Conservation (phyloP, 2,797 vertebrate species). For the Alcedo quadribrachys region DNA sequence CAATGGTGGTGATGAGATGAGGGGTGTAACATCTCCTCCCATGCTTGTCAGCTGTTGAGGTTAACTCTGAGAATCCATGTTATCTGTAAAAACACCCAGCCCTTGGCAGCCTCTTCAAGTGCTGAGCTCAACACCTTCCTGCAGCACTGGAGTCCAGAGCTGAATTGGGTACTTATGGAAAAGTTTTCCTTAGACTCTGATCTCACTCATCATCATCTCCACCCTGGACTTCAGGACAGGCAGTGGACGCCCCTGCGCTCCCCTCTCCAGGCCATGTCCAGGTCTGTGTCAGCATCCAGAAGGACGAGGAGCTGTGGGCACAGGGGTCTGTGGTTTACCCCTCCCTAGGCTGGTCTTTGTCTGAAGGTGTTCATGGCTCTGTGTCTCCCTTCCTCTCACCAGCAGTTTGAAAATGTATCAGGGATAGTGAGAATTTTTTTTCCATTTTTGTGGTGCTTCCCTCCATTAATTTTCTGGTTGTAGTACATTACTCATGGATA, state of each 20-base stretch:
- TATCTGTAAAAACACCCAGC: neutral
- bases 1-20: neutral
- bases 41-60: accelerated
- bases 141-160: neutral
- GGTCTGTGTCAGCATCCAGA: neutral
- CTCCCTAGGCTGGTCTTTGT: neutral
- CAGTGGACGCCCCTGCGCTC: accelerated
- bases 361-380: neutral
- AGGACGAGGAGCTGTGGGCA: accelerated
- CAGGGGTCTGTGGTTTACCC: accelerated
- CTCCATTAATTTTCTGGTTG: constrained; percentile 80
- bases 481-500: constrained; percentile 84
- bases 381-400: neutral
- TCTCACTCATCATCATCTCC: neutral
- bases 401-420: neutral
- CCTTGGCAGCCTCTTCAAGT: neutral
- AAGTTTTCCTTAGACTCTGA: neutral
- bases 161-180: neutral
- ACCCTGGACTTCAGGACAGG: neutral
- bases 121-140: neutral
- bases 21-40: neutral
- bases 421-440: constrained; percentile 59
- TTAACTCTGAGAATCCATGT: accelerated
- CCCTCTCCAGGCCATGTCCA: neutral
- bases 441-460: constrained; percentile 72